These are phyloP conservation scores for Apteryx owenii DNA, from an alignment of 2,113 vertebrate genomes.

Conservation along the genomic window DNA sequence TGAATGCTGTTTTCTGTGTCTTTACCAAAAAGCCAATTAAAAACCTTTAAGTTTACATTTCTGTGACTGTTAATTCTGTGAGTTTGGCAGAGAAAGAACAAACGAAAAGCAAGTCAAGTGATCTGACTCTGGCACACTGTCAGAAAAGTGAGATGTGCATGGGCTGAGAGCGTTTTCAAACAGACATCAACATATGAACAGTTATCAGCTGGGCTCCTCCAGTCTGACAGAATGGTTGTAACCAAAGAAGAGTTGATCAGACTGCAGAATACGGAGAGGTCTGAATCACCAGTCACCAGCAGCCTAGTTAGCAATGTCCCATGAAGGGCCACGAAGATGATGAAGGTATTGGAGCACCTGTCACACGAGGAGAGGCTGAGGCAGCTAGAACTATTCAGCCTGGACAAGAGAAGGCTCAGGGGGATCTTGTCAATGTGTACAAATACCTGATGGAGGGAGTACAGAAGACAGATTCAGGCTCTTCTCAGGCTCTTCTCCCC, in stretches of 20 bases:
- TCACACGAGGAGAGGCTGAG: neutral
- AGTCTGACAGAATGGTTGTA: neutral
- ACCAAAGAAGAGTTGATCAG: neutral
- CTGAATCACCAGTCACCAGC: neutral
- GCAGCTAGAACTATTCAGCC: neutral
- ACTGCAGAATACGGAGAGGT: neutral
- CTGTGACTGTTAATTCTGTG: conserved; percentile 13
- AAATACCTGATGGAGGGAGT: neutral
- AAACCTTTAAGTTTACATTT: conserved; percentile 17
- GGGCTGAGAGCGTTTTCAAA: neutral
- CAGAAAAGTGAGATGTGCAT: neutral
- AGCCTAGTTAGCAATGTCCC: neutral
- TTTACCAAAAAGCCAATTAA: conserved; percentile 22
- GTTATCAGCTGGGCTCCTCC: neutral
- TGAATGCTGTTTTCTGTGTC: neutral
- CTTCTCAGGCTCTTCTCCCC: too few relatives aligned
- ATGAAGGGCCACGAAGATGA: neutral
- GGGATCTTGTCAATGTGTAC: neutral
- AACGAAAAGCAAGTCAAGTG: neutral
- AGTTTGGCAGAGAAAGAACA: conserved; percentile 21
- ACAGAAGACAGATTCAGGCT: neutral
- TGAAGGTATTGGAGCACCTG: neutral
- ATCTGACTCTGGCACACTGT: neutral
- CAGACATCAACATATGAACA: neutral
- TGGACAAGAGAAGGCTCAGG: neutral